Percentiles rank a stretch among this genome's conserved stretches.
phyloP scores from a whole-genome alignment of 2,888 invertebrate species.

The Ornithoptera alexandrae region DNA sequence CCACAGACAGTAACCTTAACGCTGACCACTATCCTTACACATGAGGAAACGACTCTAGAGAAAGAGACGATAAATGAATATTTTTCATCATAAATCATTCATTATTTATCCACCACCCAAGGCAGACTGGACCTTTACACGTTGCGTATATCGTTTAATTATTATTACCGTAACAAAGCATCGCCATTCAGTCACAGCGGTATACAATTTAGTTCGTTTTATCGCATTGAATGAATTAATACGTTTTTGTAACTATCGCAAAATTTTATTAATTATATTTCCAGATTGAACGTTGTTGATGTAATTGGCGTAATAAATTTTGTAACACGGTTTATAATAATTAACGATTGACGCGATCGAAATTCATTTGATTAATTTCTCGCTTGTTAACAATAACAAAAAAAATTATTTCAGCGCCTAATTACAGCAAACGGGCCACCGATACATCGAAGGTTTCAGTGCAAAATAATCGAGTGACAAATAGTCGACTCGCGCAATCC shows the following conservation, averaged over 20 bases:
- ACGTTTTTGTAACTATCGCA: slow-evolving; percentile 15
- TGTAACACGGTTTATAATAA: slow-evolving; percentile 13
- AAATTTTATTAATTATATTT: slow-evolving; percentile 9
- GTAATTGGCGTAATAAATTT: slow-evolving; percentile 19
- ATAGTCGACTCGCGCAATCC: slow-evolving; percentile 19
- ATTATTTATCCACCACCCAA: no score
- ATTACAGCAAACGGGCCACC: slow-evolving; percentile 16
- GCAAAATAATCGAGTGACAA: slow-evolving; percentile 28
- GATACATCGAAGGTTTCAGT: slow-evolving; percentile 17
- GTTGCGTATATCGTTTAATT: not conserved
- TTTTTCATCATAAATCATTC: no score
- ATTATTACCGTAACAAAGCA: not conserved
- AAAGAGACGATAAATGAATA: no score
- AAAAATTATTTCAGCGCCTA: slow-evolving; percentile 13
- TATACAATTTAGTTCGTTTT: slow-evolving; percentile 3
- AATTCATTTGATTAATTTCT: slow-evolving; percentile 27
- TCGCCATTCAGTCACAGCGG: not conserved
- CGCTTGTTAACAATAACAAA: slow-evolving; percentile 20
- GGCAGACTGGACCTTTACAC: no score
- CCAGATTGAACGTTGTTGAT: slow-evolving; percentile 23
- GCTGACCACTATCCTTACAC: no score
- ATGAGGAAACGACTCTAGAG: no score
- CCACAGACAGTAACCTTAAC: no score
- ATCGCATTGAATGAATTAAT: slow-evolving; percentile 6
- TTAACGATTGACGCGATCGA: slow-evolving; percentile 15